phyloP scores from a whole-genome alignment of 2,113 vertebrate genomes.

The Asarcornis scutulata region DNA sequence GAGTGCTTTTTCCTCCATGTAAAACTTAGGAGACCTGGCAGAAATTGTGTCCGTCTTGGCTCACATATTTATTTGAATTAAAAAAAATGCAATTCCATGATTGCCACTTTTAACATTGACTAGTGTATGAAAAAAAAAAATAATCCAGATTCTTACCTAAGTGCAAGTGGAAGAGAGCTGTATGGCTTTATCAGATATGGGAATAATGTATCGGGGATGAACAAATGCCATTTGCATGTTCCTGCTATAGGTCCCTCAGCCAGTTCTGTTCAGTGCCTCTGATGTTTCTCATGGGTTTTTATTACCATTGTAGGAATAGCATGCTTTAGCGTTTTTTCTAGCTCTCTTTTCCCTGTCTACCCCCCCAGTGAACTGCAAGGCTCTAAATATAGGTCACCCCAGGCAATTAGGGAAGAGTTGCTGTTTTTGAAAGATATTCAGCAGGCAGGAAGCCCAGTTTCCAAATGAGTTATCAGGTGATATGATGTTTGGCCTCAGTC shows the following conservation, averaged over 20 bases:
- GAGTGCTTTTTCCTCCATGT: neutral
- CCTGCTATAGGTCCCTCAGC: conserved; percentile 18
- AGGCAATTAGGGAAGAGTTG: conserved; percentile 76
- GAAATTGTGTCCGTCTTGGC: neutral
- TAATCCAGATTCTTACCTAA: neutral
- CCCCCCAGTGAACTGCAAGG: conserved; percentile 31
- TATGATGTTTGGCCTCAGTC: conserved; percentile 78
- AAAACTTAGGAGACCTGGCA: conserved; percentile 6
- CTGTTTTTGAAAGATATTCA: conserved; percentile 75
- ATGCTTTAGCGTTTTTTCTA: conserved; percentile 38
- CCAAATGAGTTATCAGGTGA: conserved; percentile 82
- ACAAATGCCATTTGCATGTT: fast-evolving
- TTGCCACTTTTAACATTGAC: neutral
- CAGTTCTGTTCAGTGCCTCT: neutral
- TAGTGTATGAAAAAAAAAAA: neutral
- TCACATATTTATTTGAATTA: neutral
- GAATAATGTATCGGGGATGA: neutral
- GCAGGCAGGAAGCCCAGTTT: conserved; percentile 79
- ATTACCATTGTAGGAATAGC: conserved; percentile 28
- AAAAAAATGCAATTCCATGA: neutral
- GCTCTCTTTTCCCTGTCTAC: conserved; percentile 16
- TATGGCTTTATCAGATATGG: neutral
- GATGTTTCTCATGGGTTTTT: conserved; percentile 27
- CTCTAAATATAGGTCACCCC: conserved; percentile 79
- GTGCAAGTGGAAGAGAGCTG: neutral